Base-by-base conservation (phyloP, 2,113 vertebrate species). In the Ciconia stormi region DNA sequence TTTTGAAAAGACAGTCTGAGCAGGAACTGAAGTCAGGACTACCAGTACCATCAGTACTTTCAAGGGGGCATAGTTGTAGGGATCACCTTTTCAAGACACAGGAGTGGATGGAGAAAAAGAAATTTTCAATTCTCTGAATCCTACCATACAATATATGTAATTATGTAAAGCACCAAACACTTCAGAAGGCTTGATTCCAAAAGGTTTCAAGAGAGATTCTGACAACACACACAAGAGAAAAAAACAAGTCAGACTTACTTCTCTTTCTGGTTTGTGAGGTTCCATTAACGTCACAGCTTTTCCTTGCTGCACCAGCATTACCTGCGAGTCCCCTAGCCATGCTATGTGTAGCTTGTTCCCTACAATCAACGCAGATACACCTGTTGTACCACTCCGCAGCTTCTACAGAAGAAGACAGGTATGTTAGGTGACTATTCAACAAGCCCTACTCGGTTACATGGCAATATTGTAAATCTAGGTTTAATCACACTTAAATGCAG, bases 261-360 rank as follows among this genome's bases (percentile, higher is more conserved):
- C 99, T 98, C 99, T 98, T 82, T 99, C 99, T 3, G 99, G 99
- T 93, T 99, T 99, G 96, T 99, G 99, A 22, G 99, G 99, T 46
- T 99, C 99, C 99, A 99, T 99, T 59, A 99, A 97, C 0, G 98
- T 98, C 53, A 99, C 97, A 14, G 97, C 98, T 74, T 97, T 97
- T 27, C 98, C 99, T 47, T 98, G 97, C 87, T 98, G 97, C 93
- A 99, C 99, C 85, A 99, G 97, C 92, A 99, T 95, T 38, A 98
- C 99, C 95, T 99, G 99, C 0, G 99, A 99, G 97, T 99, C 99
- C 44, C 99, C 99, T 1, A 99, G 98, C 99, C 99, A 99, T 19
- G 99, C 98, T 20, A 99, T 93, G 7, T 99, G 98, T 7, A 99
- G 96, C 59, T 97, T 95, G 59, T 95, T 97, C 34, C 98, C 99